phyloP scores from a whole-genome alignment of 1,140 invertebrate species.

The Tyrophagus putrescentiae region DNA sequence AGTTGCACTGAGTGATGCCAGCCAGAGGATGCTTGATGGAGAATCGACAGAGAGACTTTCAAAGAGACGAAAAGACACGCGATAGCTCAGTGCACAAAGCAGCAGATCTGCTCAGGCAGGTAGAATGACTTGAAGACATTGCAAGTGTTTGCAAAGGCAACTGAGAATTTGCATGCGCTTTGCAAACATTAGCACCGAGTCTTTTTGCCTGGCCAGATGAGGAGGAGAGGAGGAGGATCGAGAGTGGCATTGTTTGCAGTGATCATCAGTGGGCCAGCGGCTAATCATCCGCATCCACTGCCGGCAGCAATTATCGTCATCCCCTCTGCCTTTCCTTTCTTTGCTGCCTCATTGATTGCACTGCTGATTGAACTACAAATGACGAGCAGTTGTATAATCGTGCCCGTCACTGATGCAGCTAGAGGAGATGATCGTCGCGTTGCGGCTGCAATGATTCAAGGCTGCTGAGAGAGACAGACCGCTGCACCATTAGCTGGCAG shows the following conservation, averaged over 20 bases:
- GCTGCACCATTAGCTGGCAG: not conserved
- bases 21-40: too few relatives aligned
- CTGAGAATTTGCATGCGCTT: slow-evolving; percentile 10
- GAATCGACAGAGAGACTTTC: too few relatives aligned
- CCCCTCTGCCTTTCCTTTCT: not conserved
- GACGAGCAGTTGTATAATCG: slow-evolving; percentile 10
- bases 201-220: too few relatives aligned
- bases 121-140: not conserved
- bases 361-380: slow-evolving; percentile 14
- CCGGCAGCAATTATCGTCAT: slow-evolving; percentile 8
- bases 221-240: too few relatives aligned
- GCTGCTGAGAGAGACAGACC: not conserved
- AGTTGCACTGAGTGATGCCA: too few relatives aligned
- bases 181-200: slow-evolving; percentile 10
- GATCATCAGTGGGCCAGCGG: slow-evolving; percentile 4
- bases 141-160: not conserved
- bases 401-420: not conserved
- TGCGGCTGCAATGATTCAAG: not conserved
- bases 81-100: not conserved
- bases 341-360: slow-evolving; percentile 9
- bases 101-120: not conserved
- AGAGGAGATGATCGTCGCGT: not conserved
- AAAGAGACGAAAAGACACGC: too few relatives aligned
- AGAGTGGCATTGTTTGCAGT: not conserved
- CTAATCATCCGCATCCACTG: slow-evolving; percentile 15